Evolutionary conservation across 2,888 invertebrate genomes (phyloP), one percentile per base, ranked within the genome.

Genomic region (Priocnemis perturbator): DNA sequence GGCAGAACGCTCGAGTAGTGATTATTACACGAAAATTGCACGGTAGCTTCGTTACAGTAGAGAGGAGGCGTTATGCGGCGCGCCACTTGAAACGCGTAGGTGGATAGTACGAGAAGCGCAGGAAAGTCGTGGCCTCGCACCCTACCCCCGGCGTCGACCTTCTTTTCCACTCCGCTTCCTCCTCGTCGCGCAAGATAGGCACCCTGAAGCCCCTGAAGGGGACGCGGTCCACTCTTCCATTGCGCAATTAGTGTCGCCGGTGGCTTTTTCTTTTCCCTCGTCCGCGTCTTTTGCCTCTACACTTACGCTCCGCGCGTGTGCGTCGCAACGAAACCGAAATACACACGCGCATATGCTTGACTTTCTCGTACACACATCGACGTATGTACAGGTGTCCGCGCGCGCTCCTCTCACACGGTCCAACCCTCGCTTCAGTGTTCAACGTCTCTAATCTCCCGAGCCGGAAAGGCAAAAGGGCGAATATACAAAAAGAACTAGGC

Each of bases 241-340:
- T 71, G 79, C 79, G 69, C 79, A 79, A 79, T 79, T 79, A 79
- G 71, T 66, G 69, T 67, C 73, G 65, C 68, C 63, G 62, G 52
- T 48, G 56, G 65, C 60, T 64, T 66, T 66, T 69, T 64, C 59
- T 61, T 69, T 62, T 53, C 20, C 21, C 37, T 37, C 56, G 17
- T 44, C 44, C 59, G 26, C 56, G 37, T 44, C 19, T 9, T 9
- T 44, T 19, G 14, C 48, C 20, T 37, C 37, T 37, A 5, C 37
- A 37, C 37, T 50, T 50, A 50, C 5, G 15, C 50, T 1, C 17
- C 37, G 37, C 37, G 59, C 44, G 15, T 30, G 20, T 53, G 37
- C 37, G 20, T 55, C 11, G 48, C 20, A 26, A 15, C 57, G 53
- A 45, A 55, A 26, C 37, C 64, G 23, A 47, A 20, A 37, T 47